Conservation (phyloP, 1,140 invertebrate species). For the Aplysia californica region DNA sequence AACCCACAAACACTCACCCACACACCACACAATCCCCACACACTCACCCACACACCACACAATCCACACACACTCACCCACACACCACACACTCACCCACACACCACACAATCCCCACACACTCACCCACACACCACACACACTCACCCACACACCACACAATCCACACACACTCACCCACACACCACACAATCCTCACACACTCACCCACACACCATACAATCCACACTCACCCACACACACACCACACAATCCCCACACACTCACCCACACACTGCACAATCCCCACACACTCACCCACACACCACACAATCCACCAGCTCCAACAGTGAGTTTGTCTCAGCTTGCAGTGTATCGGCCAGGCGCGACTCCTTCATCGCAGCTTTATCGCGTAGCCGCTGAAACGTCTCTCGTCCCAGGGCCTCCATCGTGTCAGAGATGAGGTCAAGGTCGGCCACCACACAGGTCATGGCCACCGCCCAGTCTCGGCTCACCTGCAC, state of each 20-base stretch:
- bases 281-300: background rate
- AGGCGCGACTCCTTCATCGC: background rate
- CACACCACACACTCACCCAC: too few relatives aligned
- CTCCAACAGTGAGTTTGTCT: background rate
- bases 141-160: background rate
- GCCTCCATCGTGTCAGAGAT: background rate
- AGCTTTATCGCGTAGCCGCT: background rate
- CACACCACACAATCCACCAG: background rate
- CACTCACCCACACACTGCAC: background rate
- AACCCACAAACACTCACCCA: background rate
- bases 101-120: too few relatives aligned
- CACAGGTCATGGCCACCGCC: background rate
- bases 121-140: too few relatives aligned
- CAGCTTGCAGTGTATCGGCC: background rate
- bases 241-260: background rate
- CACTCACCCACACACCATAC: background rate
- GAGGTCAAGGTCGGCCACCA: background rate
- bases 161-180: background rate
- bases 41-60: background rate
- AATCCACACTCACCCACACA: background rate
- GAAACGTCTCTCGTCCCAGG: background rate
- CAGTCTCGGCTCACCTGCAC: background rate
- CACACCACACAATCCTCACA: background rate
- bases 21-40: background rate
- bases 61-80: background rate